Conservation (phyloP, 2,113 vertebrate species). For the Malurus melanocephalus region DNA sequence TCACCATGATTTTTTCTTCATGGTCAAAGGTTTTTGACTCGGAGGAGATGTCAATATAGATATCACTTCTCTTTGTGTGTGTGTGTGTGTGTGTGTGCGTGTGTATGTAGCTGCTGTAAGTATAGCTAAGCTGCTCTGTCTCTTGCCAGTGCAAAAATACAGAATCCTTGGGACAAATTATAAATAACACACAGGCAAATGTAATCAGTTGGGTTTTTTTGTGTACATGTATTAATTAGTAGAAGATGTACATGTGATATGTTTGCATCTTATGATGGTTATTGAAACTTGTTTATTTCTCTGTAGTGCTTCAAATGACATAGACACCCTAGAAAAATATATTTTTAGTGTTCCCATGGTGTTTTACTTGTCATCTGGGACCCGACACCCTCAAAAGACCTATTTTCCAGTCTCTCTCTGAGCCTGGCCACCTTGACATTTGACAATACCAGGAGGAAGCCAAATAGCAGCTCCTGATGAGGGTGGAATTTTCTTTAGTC, state of each 20-base stretch:
- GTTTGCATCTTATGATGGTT: neutral
- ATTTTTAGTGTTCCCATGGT: neutral
- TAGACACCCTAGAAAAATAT: neutral
- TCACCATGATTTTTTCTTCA: fast-evolving
- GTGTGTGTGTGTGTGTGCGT: no score
- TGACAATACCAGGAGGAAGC: neutral
- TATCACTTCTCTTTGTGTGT: neutral
- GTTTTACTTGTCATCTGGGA: neutral
- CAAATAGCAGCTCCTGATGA: neutral
- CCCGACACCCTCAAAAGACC: neutral
- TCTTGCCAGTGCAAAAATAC: neutral
- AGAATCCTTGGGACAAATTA: neutral
- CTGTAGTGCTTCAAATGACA: neutral
- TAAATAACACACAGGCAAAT: neutral
- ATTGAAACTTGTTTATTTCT: neutral
- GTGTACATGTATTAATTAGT: neutral
- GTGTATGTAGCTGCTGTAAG: neutral
- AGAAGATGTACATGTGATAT: neutral
- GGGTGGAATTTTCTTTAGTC: neutral
- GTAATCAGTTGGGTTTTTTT: fast-evolving
- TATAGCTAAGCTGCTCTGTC: neutral
- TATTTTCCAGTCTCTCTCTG: neutral
- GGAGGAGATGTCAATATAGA: neutral
- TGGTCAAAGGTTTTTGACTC: neutral
- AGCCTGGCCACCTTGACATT: neutral